Base-by-base conservation (phyloP, 2,113 vertebrate genomes). In the Mormyrus iriodes region DNA sequence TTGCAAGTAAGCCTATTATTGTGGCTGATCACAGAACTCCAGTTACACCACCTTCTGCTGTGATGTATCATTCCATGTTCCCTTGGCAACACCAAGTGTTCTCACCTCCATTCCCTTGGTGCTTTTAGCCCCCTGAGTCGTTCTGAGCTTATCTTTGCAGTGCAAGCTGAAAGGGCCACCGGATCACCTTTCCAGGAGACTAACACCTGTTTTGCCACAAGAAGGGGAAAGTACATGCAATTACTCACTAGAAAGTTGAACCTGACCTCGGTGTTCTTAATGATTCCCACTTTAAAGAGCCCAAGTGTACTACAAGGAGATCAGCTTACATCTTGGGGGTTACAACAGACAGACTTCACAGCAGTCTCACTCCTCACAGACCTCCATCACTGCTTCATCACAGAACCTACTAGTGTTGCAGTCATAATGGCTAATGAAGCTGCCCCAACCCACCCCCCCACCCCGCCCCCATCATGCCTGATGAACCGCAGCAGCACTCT, bases 81-180 rank as follows among this genome's bases (percentile, higher is more conserved):
- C 95, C 92, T 83, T 31, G 90, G 94, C 93, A 96, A 96, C 94
- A 2, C 87, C 46, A 88, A 94, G 92, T 92, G 91, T 95, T 95
- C 94, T 44, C 91, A 90, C 91, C 89, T 91, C 90, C 87, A 93
- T 95, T 95, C 94, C 93, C 76, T 52, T 86, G 88, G 88, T 82
- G 87, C 91, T 94, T 93, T 92, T 86, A 46, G 92, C 90, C 91
- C 93, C 92, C 88, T 55, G 90, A 94, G 92, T 93, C 93, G 92
- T 91, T 91, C 91, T 92, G 85, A 15, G 90, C 86, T 91, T 91
- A 90, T 93, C 91, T 90, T 90, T 90, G 88, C 90, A 88, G 17
- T 90, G 15, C 24, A 53, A 49, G 83, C 55, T 85, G 89, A 91
- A 90, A 93, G 90, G 90, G 44, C 82, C 85, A 86, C 49, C 4